Conservation (phyloP, 2,113 vertebrate species). For the Galeopterus variegatus region DNA sequence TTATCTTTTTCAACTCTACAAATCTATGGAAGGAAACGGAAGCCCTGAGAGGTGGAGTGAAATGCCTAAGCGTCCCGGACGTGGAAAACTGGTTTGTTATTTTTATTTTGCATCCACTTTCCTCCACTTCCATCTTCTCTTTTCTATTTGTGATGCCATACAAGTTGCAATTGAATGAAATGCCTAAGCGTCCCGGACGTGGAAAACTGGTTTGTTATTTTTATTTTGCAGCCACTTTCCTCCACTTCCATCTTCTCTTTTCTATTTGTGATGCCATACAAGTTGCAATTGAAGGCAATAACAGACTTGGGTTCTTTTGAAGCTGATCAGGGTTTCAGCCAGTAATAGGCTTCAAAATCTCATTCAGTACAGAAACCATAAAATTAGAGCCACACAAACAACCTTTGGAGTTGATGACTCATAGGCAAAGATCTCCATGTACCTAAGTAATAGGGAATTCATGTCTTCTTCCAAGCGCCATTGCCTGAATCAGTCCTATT, state of each 20-base stretch:
- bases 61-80: too few relatives aligned
- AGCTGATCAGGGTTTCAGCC: slow-evolving; percentile 26
- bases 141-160: not conserved
- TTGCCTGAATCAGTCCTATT: not conserved
- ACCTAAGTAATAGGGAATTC: not conserved
- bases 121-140: not conserved
- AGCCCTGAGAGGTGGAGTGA: not conserved
- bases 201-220: not conserved
- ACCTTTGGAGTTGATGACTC: slow-evolving; percentile 22
- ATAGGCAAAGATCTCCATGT: not conserved
- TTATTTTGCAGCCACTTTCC: not conserved
- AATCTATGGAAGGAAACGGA: not conserved
- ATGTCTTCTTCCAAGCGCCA: not conserved
- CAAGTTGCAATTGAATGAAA: not conserved
- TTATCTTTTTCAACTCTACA: not conserved
- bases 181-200: too few relatives aligned
- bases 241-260: not conserved
- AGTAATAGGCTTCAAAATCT: slow-evolving; percentile 53
- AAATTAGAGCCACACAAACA: not conserved
- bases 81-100: not conserved
- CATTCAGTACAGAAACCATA: slow-evolving; percentile 22
- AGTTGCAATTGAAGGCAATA: not conserved
- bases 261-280: not conserved
- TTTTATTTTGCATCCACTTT: not conserved
- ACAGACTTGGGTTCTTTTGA: not conserved